Evolutionary conservation across 1,140 invertebrate genomes (phyloP), one percentile per base, ranked within the genome.

Genomic region (Tetragnatha versicolor): DNA sequence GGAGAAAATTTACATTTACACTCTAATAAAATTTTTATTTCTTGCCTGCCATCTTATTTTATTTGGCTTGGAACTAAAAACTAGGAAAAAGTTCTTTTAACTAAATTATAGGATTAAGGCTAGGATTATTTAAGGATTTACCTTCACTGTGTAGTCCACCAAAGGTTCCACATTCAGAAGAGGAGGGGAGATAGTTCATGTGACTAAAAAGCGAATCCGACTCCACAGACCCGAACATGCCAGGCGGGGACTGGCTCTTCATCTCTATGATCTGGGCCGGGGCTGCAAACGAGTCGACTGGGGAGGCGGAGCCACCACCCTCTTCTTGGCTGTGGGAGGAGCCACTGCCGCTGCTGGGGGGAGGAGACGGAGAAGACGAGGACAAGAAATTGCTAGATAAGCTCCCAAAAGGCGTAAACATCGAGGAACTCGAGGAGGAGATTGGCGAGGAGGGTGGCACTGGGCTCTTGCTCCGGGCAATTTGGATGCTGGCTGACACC

Each of bases 381-480:
- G 73, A 77, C 33, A 77, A 35, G 45, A 77, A 77, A 33, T 77
- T 77, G 33, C 73, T 77, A 22, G 73, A 77, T 39, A 77, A 66
- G 73, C 73, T 77, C 73, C 73, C 73, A 45, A 77, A 77, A 55
- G 73, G 73, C 53, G 73, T 77, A 31, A 77, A 77, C 4, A 70
- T 31, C 17, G 73, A 77, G 61, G 73, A 77, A 65, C 60, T 77
- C 20, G 61, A 66, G 42, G 73, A 77, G 22, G 73, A 77, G 37
- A 77, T 51, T n/a, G 73, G 73, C 10, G 73, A 77, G 55, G 73
- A 61, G 25, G 73, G 61, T 47, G 66, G 33, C 7, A 53, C 61
- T 10, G 73, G 73, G 42, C 73, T 77, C 27, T 77, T 61, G 33
- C 73, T 77, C 20, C 73, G 47, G 45, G 73, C 73, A 27, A 77